Evolutionary conservation across 2,113 vertebrate species (phyloP), one percentile per base, ranked within the genome.

Genomic region (Trematomus loennbergii): DNA sequence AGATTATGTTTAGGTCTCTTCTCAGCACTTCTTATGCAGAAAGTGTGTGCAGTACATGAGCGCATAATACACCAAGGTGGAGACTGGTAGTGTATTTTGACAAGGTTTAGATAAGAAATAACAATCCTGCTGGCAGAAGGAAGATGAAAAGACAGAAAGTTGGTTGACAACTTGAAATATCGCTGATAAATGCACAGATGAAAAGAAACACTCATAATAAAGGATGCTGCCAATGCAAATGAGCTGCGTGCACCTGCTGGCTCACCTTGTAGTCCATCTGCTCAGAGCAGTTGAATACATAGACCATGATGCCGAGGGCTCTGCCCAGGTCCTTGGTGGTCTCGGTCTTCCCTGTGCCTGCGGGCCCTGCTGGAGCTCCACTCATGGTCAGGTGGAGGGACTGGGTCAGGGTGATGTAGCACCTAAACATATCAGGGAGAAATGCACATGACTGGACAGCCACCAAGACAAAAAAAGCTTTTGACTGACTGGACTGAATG

Each of bases 191-290:
- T 29, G 58, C 64, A 29, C 16, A 70, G 75, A 86, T 82, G 58
- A 78, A 88, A 83, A 72, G 73, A 70, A 64, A 64, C 78, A 15
- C 40, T 64, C 54, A 58, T 36, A 58, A 59, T 71, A 7, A 4
- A 29, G 2, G 16, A 16, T 67, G 43, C 33, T 40, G 49, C 16
- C 54, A 72, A 77, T 45, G 50, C 70, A 29, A 49, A 46, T 55
- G 7, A 50, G 45, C 13, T 60, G 6, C 1, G 16, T 66, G 46
- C 20, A 16, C 8, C 16, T 4, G 61, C 50, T 75, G 12, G 4
- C 50, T 71, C 55, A 98, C 98, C 97, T 99, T 97, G 91, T 98
- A 97, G 92, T 99, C 98, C 98, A 99, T 98, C 93, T 99, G 98
- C 90, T 99, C 97, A 0, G 98, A 99, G 93, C 98, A 99, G 95